Base-by-base conservation (phyloP, 2,113 vertebrate genomes). In the Actinemys pallida region DNA sequence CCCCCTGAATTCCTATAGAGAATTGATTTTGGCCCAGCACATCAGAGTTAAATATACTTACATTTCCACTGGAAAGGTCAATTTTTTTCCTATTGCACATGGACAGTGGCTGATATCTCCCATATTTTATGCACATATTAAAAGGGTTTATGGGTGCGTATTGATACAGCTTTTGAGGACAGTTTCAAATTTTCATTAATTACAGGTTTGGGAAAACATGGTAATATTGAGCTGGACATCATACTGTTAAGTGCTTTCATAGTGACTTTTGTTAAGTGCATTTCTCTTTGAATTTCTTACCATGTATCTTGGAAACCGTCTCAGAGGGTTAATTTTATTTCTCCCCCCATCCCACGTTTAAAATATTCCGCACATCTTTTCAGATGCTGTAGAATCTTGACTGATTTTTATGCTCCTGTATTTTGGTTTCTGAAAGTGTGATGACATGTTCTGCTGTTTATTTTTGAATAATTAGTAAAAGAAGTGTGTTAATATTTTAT, bases 231-330 rank as follows among this genome's bases (percentile, higher is more conserved):
- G 81, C 86, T 87, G 69, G 92, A 62, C 83, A 45, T 91, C 90
- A 62, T 2, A 88, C 81, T 94, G 88, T 69, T 81, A 45, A 91
- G 84, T 90, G 90, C 92, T 96, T 93, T 50, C 69, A 69, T 88
- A 93, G 88, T 93, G 87, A 95, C 89, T 96, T 96, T 88, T 50
- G 12, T 45, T 45, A 86, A 96, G 85, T 83, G 89, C 16, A 83
- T 84, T 92, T 94, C 78, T 47, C n/a, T 86, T 78, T 72, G 82
- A 76, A 95, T 96, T 90, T 93, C 56, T 50, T 53, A 42, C 27
- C 2, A 0, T 75, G 4, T 54, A 31, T 81, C 90, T 49, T 86
- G 94, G 62, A 87, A 94, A 83, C 75, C 81, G n/a, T 88, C 93
- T 76, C 45, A 75, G 81, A 89, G 86, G 82, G 62, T 91, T 93